Evolutionary conservation across 1,140 invertebrate genomes (phyloP).

Genomic region (Akabosia matsudoensis): DNA sequence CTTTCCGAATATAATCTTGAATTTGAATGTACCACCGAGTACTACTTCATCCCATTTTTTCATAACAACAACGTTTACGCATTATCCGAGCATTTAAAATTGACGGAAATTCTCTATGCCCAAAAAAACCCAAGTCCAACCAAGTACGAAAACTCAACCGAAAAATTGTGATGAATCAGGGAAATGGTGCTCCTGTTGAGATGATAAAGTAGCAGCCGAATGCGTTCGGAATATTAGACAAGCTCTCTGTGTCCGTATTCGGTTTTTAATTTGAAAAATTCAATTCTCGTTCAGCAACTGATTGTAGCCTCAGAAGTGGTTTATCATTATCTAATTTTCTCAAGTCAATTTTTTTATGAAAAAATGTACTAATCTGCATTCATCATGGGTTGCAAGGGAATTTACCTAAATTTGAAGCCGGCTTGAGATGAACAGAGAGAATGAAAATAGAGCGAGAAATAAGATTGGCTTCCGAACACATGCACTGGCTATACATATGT

Average conservation of each 20-base stretch:
- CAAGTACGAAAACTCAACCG: neutral
- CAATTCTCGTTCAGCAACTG: neutral
- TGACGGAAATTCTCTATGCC: no score
- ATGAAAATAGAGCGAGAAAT: neutral
- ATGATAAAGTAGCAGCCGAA: neutral
- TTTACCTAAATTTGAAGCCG: constrained; percentile 19
- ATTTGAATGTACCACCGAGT: neutral
- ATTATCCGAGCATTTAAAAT: no score
- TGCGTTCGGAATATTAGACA: no score
- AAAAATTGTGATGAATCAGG: neutral
- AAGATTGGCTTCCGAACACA: neutral
- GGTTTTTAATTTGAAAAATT: constrained; percentile 11
- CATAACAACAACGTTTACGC: no score
- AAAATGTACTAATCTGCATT: constrained; percentile 17
- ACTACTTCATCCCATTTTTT: no score
- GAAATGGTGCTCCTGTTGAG: neutral
- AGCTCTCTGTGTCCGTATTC: neutral
- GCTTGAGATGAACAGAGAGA: neutral
- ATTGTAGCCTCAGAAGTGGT: constrained; percentile 9
- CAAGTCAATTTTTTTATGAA: neutral
- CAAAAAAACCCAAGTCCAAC: no score
- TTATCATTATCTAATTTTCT: constrained; percentile 13
- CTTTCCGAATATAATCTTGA: neutral
- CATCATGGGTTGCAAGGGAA: neutral
- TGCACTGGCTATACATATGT: no score